Conservation (phyloP, 2,797 vertebrate species). For the Pterois miles region DNA sequence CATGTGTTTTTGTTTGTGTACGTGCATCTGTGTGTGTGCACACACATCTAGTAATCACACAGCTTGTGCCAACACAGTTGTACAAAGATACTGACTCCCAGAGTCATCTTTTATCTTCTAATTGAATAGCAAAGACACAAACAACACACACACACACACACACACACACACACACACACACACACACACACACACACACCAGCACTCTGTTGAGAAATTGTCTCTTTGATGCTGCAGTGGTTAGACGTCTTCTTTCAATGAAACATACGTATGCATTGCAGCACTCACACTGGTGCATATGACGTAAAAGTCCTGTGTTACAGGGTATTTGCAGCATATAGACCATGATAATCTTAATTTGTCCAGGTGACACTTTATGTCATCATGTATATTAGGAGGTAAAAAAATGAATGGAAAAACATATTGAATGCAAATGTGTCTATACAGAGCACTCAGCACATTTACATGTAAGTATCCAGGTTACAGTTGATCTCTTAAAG, state of each 20-base stretch:
- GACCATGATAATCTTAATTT: slow-evolving; percentile 7
- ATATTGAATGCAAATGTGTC: background rate
- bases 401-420: background rate
- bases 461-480: background rate
- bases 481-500: background rate
- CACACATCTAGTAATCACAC: slow-evolving; percentile 33
- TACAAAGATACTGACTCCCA: slow-evolving; percentile 44
- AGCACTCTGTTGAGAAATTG: slow-evolving; percentile 42
- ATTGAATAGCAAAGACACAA: slow-evolving; percentile 59
- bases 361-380: background rate
- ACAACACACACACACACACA: slow-evolving; percentile 16
- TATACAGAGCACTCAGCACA: background rate
- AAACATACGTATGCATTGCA: slow-evolving; percentile 8
- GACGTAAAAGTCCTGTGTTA: slow-evolving; percentile 18
- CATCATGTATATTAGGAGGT: background rate
- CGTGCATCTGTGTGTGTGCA: background rate
- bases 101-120: slow-evolving; percentile 64
- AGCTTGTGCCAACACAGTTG: slow-evolving; percentile 29
- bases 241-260: slow-evolving; percentile 43
- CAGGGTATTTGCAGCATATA: slow-evolving; percentile 4
- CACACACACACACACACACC: slow-evolving; percentile 13
- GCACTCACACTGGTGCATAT: slow-evolving; percentile 4
- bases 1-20: slow-evolving; percentile 18
- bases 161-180: slow-evolving; percentile 17
- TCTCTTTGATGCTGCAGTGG: slow-evolving; percentile 46